phyloP scores from a whole-genome alignment of 2,113 vertebrate genomes.

The Odocoileus virginianus region DNA sequence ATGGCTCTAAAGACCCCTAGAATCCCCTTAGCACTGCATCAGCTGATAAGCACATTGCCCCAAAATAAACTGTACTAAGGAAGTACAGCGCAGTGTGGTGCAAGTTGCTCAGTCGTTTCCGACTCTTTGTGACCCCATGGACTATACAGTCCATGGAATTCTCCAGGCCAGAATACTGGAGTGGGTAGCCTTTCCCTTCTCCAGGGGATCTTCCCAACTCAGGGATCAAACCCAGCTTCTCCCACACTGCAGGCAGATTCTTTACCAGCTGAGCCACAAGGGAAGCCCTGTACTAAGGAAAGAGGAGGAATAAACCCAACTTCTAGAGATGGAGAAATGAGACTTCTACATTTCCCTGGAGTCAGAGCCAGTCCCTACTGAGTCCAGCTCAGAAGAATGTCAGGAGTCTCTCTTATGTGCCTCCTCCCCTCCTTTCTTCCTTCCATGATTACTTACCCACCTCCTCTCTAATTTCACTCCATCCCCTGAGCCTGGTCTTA shows the following conservation, averaged over 20 bases:
- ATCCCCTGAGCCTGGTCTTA: not conserved
- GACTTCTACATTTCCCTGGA: not conserved
- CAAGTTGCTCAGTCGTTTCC: not conserved
- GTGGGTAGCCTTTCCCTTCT: not conserved
- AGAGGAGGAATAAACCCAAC: not conserved
- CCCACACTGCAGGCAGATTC: not conserved
- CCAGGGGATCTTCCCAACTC: not conserved
- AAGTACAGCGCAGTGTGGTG: not conserved
- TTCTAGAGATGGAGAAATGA: not conserved
- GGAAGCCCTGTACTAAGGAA: not conserved
- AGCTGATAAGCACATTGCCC: not conserved
- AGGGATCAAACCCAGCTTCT: not conserved
- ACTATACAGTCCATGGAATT: not conserved
- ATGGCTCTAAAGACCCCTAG: not conserved
- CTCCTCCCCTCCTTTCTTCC: not conserved
- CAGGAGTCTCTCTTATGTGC: not conserved
- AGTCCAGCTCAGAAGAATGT: not conserved
- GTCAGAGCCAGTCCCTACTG: not conserved
- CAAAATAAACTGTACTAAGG: not conserved
- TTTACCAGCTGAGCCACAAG: not conserved
- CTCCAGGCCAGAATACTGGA: not conserved
- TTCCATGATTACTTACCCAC: not conserved
- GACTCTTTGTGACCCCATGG: not conserved
- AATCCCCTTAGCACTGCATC: not conserved
- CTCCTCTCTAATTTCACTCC: not conserved